phyloP scores from a whole-genome alignment of 2,888 invertebrate species.

The Lasioglossum malachurum region DNA sequence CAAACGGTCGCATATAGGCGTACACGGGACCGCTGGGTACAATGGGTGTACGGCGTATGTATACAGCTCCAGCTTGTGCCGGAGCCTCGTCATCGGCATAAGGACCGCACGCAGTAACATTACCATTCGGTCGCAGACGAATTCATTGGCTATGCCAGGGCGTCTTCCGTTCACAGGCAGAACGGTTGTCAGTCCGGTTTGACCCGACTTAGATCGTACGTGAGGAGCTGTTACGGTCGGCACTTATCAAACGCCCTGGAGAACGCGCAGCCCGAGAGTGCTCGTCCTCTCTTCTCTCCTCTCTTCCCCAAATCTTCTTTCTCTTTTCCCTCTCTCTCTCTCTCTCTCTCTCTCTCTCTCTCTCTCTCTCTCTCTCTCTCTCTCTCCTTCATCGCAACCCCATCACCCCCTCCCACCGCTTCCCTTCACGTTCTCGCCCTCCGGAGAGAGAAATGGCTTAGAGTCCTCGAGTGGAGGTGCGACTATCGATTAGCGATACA shows the following conservation, averaged over 20 bases:
- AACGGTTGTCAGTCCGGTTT: constrained; percentile 80
- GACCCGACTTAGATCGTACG: constrained; percentile 74
- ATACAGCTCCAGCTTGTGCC: constrained; percentile 30
- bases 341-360: neutral
- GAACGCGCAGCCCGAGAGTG: constrained; percentile 32
- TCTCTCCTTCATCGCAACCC: neutral
- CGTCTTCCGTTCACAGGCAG: constrained; percentile 83
- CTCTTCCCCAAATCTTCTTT: neutral
- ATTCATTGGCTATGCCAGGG: constrained; percentile 80
- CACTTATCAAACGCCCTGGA: constrained; percentile 67
- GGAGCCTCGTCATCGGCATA: constrained; percentile 68
- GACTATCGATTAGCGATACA: neutral
- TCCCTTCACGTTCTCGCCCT: constrained; percentile 10
- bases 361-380: neutral
- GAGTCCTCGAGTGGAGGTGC: neutral
- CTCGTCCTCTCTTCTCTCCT: neutral
- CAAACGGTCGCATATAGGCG: constrained; percentile 71
- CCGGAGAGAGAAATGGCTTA: neutral
- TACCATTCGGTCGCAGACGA: constrained; percentile 81
- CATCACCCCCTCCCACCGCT: neutral
- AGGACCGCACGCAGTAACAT: constrained; percentile 82
- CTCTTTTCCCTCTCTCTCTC: neutral
- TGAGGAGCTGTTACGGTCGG: constrained; percentile 70
- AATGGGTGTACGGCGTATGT: constrained; percentile 41
- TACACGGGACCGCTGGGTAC: constrained; percentile 32